These are phyloP conservation scores for Delphinus delphis DNA, from an alignment of 2,113 vertebrate genomes.

Conservation along the genomic window DNA sequence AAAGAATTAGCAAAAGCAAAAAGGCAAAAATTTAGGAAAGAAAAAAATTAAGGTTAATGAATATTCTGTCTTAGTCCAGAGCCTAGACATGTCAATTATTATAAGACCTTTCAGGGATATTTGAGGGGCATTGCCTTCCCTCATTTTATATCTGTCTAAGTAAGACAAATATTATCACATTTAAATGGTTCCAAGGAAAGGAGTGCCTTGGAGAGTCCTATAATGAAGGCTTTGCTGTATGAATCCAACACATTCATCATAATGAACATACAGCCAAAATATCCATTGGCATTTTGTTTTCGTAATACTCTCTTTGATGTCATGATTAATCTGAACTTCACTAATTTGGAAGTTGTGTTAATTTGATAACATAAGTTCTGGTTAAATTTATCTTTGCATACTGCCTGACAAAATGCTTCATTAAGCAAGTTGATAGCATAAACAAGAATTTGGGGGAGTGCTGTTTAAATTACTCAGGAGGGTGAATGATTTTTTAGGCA, in stretches of 20 bases:
- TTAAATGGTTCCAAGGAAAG: background rate
- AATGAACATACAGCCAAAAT: background rate
- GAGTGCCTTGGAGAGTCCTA: background rate
- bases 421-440: background rate
- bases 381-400: conserved; percentile 19
- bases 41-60: background rate
- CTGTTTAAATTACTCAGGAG: conserved; percentile 23
- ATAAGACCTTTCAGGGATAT: background rate
- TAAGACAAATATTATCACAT: background rate
- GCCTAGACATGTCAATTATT: background rate
- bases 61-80: background rate
- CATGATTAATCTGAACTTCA: background rate
- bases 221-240: background rate
- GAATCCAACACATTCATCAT: background rate
- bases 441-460: background rate
- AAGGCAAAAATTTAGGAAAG: background rate
- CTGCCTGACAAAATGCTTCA: background rate
- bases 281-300: background rate
- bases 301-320: background rate
- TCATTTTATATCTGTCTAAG: background rate
- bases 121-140: background rate
- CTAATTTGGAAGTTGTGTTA: conserved; percentile 53
- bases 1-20: conserved; percentile 17
- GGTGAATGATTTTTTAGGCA: background rate
- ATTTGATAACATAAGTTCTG: background rate